These are phyloP conservation scores for Oncopeltus fasciatus DNA, from an alignment of 1,140 invertebrate species.

Conservation along the genomic window DNA sequence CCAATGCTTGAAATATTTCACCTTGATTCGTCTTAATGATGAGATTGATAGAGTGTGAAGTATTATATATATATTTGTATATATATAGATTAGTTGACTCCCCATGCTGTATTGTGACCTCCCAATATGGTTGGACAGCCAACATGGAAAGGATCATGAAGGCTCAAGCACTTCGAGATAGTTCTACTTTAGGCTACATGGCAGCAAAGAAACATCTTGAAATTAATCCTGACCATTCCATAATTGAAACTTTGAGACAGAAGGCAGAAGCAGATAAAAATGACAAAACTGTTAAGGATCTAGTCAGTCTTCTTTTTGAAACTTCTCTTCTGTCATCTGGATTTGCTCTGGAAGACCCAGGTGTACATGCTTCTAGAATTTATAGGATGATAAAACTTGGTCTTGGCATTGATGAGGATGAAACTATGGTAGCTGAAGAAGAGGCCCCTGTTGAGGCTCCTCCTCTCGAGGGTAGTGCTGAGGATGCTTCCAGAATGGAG, in stretches of 20 bases:
- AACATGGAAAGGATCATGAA: constrained; percentile 99
- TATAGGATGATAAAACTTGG: constrained; percentile 94
- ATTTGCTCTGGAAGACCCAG: constrained; percentile 79
- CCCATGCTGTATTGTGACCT: too few relatives aligned
- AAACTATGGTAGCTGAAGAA: constrained; percentile 50
- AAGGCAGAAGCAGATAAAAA: constrained; percentile 92
- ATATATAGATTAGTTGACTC: too few relatives aligned
- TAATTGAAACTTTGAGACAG: constrained; percentile 76
- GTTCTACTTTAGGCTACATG: constrained; percentile 97
- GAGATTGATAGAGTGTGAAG: too few relatives aligned
- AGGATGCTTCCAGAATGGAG: constrained; percentile 94
- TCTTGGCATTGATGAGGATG: constrained; percentile 88
- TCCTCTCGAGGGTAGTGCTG: constrained; percentile 54
- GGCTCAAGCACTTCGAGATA: constrained; percentile 85
- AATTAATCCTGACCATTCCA: constrained; percentile 93
- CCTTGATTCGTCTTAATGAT: too few relatives aligned
- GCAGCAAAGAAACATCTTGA: constrained; percentile 93
- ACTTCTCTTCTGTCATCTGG: constrained; percentile 82
- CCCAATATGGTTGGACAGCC: constrained; percentile 97
- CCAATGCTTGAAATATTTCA: too few relatives aligned
- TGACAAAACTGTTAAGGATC: constrained; percentile 90
- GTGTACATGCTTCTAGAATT: constrained; percentile 65
- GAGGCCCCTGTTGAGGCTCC: constrained; percentile 51
- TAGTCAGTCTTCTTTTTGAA: constrained; percentile 85
- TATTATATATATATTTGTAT: too few relatives aligned